These are phyloP conservation scores for Centrocercus urophasianus DNA, from an alignment of 2,113 vertebrate genomes.

Conservation along the genomic window DNA sequence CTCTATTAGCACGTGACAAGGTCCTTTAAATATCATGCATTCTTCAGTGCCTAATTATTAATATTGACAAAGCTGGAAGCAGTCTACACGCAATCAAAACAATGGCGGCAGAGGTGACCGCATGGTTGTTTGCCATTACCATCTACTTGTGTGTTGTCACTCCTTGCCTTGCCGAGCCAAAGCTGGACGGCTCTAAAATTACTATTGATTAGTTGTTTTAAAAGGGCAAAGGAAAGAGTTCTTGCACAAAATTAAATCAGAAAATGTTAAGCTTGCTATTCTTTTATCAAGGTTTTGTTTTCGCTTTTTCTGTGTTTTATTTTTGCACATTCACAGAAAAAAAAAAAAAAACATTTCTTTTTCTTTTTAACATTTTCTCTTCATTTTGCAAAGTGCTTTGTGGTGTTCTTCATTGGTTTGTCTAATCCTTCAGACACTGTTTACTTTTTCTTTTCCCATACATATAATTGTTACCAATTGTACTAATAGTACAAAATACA, in stretches of 20 bases:
- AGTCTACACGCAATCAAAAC: conserved; percentile 79
- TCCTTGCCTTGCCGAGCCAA: conserved; percentile 83
- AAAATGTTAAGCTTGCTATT: conserved; percentile 68
- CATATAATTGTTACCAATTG: conserved; percentile 52
- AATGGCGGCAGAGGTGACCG: conserved; percentile 94
- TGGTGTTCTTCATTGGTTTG: conserved; percentile 72
- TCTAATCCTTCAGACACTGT: conserved; percentile 69
- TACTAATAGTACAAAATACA: conserved; percentile 72
- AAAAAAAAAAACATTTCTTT: background rate
- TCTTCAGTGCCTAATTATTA: conserved; percentile 63
- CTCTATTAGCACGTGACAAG: conserved; percentile 68
- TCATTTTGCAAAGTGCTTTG: conserved; percentile 76
- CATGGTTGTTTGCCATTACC: conserved; percentile 88
- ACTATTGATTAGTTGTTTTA: background rate
- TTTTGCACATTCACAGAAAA: conserved; percentile 56
- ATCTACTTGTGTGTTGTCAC: conserved; percentile 76
- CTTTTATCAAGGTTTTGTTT: conserved; percentile 70
- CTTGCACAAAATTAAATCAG: conserved; percentile 54
- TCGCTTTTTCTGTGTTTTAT: conserved; percentile 70
- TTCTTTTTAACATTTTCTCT: conserved; percentile 67
- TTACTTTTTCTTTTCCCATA: conserved; percentile 70
- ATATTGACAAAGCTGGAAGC: conserved; percentile 87
- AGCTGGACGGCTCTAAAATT: background rate
- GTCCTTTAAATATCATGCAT: conserved; percentile 65
- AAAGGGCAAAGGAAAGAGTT: conserved; percentile 83